These are phyloP conservation scores for Poeciliopsis gracilis DNA, from an alignment of 2,797 vertebrate genomes.

Conservation along the genomic window DNA sequence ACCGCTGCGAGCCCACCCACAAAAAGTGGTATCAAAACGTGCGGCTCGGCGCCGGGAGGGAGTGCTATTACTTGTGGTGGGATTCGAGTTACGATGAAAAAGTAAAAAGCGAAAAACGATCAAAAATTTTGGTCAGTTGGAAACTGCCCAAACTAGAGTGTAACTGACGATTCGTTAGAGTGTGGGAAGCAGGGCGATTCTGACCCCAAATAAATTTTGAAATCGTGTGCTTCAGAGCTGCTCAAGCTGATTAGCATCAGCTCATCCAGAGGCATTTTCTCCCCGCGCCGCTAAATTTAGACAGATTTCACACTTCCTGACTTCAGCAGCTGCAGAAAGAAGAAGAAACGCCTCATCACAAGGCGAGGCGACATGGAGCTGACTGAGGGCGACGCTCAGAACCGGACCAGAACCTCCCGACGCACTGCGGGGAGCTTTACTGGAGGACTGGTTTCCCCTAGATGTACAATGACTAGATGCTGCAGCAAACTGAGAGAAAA, in stretches of 20 bases:
- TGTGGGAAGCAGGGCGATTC: too few species aligned
- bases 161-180: too few species aligned
- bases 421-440: neutral
- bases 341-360: constrained; percentile 22
- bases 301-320: constrained; percentile 8
- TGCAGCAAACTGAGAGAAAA: neutral
- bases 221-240: too few species aligned
- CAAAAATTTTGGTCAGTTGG: too few species aligned
- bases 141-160: too few species aligned
- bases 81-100: too few species aligned
- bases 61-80: too few species aligned
- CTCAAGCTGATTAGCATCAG: neutral
- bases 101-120: too few species aligned
- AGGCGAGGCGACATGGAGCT: neutral
- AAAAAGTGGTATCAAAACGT: too few species aligned
- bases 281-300: constrained; percentile 11
- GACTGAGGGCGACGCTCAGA: neutral
- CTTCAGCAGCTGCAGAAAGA: constrained; percentile 11
- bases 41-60: too few species aligned
- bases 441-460: neutral
- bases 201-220: too few species aligned
- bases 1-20: too few species aligned
- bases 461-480: neutral
- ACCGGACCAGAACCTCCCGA: neutral
- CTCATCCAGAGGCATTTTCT: neutral